These are phyloP conservation scores for Galerucella calmariensis DNA, from an alignment of 2,888 invertebrate species.

Conservation along the genomic window DNA sequence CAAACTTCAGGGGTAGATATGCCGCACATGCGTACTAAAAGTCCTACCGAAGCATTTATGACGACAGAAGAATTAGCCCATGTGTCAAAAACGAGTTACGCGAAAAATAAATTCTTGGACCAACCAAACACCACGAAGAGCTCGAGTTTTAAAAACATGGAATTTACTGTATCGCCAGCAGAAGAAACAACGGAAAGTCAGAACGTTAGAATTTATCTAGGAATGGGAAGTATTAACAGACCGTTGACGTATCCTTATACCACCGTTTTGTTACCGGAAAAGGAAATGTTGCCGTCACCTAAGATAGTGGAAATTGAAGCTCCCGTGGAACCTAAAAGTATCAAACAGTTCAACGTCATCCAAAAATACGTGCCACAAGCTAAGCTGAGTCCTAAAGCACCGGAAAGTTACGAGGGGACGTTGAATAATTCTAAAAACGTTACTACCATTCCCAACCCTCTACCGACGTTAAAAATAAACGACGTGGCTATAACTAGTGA, in stretches of 20 bases:
- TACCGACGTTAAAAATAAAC: conserved; percentile 54
- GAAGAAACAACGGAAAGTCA: conserved; percentile 47
- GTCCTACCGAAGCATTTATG: conserved; percentile 54
- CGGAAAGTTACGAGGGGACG: conserved; percentile 26
- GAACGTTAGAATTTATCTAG: conserved; percentile 56
- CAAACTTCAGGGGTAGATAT: conserved; percentile 49
- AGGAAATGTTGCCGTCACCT: conserved; percentile 20
- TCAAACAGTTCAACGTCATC: conserved; percentile 63
- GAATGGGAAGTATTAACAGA: conserved; percentile 68
- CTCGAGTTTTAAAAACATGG: conserved; percentile 34
- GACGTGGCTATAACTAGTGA: conserved; percentile 49
- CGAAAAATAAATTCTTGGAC: conserved; percentile 63
- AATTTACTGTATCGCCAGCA: conserved; percentile 27
- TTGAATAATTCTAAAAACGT: conserved; percentile 33
- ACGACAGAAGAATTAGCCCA: conserved; percentile 62
- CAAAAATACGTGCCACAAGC: conserved; percentile 52
- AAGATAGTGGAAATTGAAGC: conserved; percentile 24
- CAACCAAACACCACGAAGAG: conserved; percentile 43
- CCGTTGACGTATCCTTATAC: conserved; percentile 78
- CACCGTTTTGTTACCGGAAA: conserved; percentile 38
- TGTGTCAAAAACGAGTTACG: conserved; percentile 62
- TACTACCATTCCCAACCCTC: conserved; percentile 20
- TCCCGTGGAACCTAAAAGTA: conserved; percentile 55
- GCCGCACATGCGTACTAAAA: conserved; percentile 37
- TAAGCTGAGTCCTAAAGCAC: conserved; percentile 33